Percentiles rank a stretch among this genome's conserved stretches.
Evolutionary conservation across 1,140 invertebrate species (phyloP).

Genomic region (Apis laboriosa): DNA sequence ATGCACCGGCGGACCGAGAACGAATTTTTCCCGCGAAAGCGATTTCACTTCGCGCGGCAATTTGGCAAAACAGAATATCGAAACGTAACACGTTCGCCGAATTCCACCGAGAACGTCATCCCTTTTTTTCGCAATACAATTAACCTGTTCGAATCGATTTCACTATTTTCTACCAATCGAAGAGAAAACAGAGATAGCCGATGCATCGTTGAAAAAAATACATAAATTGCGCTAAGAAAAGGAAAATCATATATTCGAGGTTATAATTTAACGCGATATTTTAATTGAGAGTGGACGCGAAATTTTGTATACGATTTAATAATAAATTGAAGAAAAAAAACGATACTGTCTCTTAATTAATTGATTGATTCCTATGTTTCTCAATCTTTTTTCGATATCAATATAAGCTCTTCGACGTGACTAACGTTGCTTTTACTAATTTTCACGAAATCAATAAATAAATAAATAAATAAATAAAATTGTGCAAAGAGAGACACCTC

Average conservation of each 20-base stretch:
- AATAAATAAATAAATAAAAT: too few relatives aligned
- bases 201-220: neutral
- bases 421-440: too few relatives aligned
- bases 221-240: neutral
- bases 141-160: conserved; percentile 18
- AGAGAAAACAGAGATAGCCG: neutral
- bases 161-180: neutral
- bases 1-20: conserved; percentile 7
- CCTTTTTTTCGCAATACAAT: neutral
- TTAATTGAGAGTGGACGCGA: neutral
- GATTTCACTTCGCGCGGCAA: conserved; percentile 24
- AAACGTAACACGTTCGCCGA: neutral
- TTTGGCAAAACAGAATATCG: conserved; percentile 7
- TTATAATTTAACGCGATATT: neutral
- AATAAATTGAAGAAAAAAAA: neutral
- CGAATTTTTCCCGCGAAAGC: conserved; percentile 29
- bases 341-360: neutral
- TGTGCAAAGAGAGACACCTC: too few relatives aligned
- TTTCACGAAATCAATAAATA: too few relatives aligned
- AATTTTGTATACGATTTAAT: neutral
- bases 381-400: neutral
- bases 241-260: too few relatives aligned
- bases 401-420: too few relatives aligned
- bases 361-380: neutral
- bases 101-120: neutral